Conservation (phyloP, 2,113 vertebrate genomes). For the human (Homo sapiens) region DNA sequence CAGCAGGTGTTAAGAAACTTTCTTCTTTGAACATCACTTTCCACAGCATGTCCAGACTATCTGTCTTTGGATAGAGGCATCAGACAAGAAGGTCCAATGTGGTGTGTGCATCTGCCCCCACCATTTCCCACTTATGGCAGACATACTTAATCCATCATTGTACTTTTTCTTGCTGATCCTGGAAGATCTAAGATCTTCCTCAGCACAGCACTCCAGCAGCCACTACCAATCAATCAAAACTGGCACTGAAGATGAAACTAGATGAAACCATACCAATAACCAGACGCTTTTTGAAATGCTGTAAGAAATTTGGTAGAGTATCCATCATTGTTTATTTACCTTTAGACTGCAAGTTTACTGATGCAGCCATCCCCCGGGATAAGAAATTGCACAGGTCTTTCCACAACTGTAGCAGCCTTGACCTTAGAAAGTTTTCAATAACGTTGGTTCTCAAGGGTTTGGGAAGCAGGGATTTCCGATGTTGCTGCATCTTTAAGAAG, state of each 20-base stretch:
- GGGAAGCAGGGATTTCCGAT: neutral
- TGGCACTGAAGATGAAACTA: neutral
- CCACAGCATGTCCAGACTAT: neutral
- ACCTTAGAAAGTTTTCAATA: neutral
- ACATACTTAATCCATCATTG: neutral
- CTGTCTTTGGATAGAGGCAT: neutral
- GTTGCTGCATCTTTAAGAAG: neutral
- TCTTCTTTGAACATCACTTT: neutral
- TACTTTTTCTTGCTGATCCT: neutral
- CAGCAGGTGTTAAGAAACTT: neutral
- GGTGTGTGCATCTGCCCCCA: fast-evolving
- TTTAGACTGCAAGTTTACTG: neutral
- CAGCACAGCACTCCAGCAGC: neutral
- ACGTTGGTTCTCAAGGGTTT: neutral
- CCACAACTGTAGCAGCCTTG: neutral
- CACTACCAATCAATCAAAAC: neutral
- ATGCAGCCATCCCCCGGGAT: neutral
- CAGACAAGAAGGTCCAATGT: neutral
- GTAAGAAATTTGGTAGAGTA: neutral
- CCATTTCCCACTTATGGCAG: too few species aligned
- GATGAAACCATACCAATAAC: neutral
- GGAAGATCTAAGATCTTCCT: neutral
- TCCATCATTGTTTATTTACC: neutral
- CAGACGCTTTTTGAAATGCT: neutral
- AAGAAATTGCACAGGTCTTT: neutral